Evolutionary conservation across 2,113 vertebrate genomes (phyloP), one percentile per base, ranked within the genome.

Genomic region (Apteryx mantelli): DNA sequence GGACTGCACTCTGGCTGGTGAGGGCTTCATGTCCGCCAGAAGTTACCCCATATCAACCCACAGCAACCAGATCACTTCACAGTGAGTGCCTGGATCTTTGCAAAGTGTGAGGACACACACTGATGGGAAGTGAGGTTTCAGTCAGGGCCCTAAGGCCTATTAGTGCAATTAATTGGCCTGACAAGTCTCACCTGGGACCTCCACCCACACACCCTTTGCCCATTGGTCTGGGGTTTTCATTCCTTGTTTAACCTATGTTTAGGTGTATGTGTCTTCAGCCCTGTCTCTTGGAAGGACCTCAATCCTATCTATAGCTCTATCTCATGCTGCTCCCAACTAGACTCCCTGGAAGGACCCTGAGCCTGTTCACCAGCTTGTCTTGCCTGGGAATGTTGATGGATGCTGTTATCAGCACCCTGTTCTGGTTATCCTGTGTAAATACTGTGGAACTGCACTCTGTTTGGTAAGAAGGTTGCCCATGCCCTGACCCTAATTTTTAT

Each of bases 261-360:
- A 64, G 34, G 56, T 1, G 19, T 2, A 8, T 5, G 4, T 0
- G 3, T 50, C 2, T 52, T 71, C n/a, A n/a, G 24, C 6, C 68
- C 21, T 69, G 13, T 44, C 9, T 25, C 38, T 21, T 38, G 10
- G 38, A 89, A 64, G n/a, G 34, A 32, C 20, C 58, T 86, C 10
- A 30, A 42, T 36, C 13, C 34, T 76, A 3, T 30, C 50, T 32
- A 7, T 19, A 53, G 22, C 5, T 60, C 4, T 2, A 12, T 48
- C 46, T 77, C 8, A 38, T 20, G 30, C 28, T 86, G 28, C 16
- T 82, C 18, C 36, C 16, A 10, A 24, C 11, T 34, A 34, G 40
- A 36, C 7, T 86, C 18, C 18, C 10, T 42, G 11, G 36, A 64
- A 82, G 9, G 26, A 42, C 8, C 8, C 11, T 24, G 64, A 71